These are phyloP conservation scores for Tachycineta bicolor DNA, from an alignment of 2,113 vertebrate species.

Conservation along the genomic window DNA sequence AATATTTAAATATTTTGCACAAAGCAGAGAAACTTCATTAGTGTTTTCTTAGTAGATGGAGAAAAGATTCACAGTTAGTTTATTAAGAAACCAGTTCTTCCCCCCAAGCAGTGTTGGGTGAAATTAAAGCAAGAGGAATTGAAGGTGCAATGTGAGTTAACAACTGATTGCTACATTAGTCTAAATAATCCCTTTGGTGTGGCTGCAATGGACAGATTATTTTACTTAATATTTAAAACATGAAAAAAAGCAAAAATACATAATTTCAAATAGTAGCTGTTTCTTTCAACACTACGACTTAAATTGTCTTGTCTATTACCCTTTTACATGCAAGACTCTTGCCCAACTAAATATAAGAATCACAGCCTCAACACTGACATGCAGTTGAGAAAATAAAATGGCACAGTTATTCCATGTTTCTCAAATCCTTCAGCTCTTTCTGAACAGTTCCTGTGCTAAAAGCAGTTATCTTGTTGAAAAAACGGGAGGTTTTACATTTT, in stretches of 20 bases:
- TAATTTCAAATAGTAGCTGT: not conserved
- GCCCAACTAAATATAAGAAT: not conserved
- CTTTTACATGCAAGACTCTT: not conserved
- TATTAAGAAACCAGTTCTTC: not conserved
- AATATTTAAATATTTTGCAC: not conserved
- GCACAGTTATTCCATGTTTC: not conserved
- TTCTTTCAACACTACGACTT: not conserved
- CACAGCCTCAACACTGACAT: not conserved
- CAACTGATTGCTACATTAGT: not conserved
- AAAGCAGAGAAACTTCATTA: not conserved
- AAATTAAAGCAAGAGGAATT: not conserved
- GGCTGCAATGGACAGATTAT: not conserved
- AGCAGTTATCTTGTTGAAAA: not conserved
- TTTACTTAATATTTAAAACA: not conserved
- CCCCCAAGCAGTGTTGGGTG: not conserved
- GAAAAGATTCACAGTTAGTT: not conserved
- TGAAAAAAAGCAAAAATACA: not conserved
- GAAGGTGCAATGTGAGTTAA: not conserved
- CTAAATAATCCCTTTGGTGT: not conserved
- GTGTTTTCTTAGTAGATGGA: not conserved
- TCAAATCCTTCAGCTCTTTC: not conserved
- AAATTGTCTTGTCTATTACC: not conserved
- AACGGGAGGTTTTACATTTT: not conserved
- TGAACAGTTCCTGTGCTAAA: not conserved
- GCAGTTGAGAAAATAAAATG: not conserved